These are phyloP conservation scores for Tylochromis polylepis DNA, from an alignment of 2,113 vertebrate species.

Conservation along the genomic window DNA sequence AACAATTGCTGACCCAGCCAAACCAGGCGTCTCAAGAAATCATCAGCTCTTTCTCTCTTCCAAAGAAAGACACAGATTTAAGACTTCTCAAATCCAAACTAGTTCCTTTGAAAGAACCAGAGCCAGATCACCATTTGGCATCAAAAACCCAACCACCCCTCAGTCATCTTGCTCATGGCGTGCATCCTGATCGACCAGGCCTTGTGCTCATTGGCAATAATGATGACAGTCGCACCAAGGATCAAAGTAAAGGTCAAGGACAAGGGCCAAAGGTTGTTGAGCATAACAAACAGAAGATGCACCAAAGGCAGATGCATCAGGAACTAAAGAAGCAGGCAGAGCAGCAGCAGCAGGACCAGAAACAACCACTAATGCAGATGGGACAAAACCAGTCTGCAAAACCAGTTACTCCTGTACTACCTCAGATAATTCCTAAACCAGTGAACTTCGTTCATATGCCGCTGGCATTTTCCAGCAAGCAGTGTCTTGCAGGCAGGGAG, in stretches of 20 bases:
- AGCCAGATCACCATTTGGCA: background rate
- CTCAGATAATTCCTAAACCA: background rate
- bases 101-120: background rate
- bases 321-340: background rate
- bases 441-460: background rate
- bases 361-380: background rate
- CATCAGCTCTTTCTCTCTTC: background rate
- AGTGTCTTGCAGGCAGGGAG: background rate
- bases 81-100: slow-evolving; percentile 22
- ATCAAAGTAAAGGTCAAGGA: background rate
- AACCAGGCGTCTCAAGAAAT: background rate
- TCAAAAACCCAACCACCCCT: background rate
- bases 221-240: background rate
- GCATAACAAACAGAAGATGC: background rate
- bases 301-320: background rate
- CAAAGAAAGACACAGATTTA: slow-evolving; percentile 19
- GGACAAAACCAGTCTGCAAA: background rate
- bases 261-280: background rate
- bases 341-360: background rate
- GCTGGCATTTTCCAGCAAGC: background rate
- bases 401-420: background rate
- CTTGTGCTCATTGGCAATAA: background rate
- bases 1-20: background rate
- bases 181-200: slow-evolving; percentile 30
- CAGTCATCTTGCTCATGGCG: background rate